A percentile compares a stretch with the other conserved stretches of the same genome.
phyloP scores from a whole-genome alignment of 2,888 invertebrate genomes.

The Coelopa pilipes region DNA sequence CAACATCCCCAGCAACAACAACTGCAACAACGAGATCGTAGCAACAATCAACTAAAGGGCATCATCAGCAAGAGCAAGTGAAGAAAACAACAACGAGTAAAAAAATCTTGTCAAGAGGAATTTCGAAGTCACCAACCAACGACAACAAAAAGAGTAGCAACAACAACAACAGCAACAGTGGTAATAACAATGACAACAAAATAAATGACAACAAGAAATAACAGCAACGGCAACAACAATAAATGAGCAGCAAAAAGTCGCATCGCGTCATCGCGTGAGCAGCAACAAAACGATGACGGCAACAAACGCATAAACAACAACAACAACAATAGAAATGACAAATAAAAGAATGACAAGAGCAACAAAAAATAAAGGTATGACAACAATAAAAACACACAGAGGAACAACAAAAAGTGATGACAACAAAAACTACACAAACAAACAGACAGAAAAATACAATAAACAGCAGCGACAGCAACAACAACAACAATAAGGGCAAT shows the following conservation, averaged over 20 bases:
- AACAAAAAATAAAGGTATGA: constrained; percentile 4
- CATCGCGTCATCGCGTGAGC: constrained; percentile 45
- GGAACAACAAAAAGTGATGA: constrained; percentile 37
- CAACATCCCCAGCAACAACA: not conserved
- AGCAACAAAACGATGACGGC: constrained; percentile 30
- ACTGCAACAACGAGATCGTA: constrained; percentile 13
- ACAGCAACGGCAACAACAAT: constrained; percentile 1
- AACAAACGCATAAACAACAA: constrained; percentile 43
- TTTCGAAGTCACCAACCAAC: too few relatives aligned
- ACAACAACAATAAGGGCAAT: constrained; percentile 36
- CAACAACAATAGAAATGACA: constrained; percentile 24
- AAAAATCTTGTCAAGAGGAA: too few relatives aligned
- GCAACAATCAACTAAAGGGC: not conserved
- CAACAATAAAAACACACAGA: constrained; percentile 19
- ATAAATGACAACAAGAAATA: constrained; percentile 37
- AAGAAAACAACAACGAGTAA: constrained; percentile 9
- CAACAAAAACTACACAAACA: constrained; percentile 41
- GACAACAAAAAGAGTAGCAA: too few relatives aligned
- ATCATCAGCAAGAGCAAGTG: constrained; percentile 14
- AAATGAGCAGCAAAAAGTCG: constrained; percentile 36
- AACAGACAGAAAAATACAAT: constrained; percentile 17
- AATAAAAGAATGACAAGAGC: constrained; percentile 22
- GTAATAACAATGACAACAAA: too few relatives aligned
- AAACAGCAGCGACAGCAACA: constrained; percentile 38
- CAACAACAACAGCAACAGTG: too few relatives aligned